Conservation (phyloP, 2,797 vertebrate species). For the Galago senegalensis region DNA sequence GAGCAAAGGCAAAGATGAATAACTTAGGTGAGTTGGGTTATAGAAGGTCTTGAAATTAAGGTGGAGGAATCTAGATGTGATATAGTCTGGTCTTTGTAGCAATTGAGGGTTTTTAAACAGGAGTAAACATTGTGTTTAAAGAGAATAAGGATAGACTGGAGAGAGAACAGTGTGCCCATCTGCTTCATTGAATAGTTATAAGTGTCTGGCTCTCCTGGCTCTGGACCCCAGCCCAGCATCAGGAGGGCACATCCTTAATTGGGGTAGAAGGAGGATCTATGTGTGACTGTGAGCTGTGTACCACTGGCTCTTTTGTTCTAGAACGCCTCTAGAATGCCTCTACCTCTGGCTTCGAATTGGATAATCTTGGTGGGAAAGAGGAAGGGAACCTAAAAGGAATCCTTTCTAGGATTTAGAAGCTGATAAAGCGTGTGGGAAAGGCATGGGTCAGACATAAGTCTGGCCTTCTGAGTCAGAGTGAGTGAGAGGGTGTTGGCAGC, state of each 20-base stretch:
- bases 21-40: not conserved
- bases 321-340: not conserved
- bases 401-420: not conserved
- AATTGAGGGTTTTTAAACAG: slow-evolving; percentile 6
- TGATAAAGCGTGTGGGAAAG: not conserved
- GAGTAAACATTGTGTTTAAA: not conserved
- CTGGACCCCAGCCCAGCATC: not conserved
- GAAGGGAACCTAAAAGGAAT: not conserved
- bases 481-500: not conserved
- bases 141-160: not conserved
- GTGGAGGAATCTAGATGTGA: not conserved
- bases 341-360: not conserved
- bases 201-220: not conserved
- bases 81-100: not conserved
- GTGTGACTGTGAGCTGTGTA: not conserved
- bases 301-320: not conserved
- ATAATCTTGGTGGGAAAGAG: not conserved
- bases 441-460: not conserved
- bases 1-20: not conserved
- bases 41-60: not conserved
- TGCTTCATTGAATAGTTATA: not conserved
- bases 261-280: not conserved
- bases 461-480: not conserved
- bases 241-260: not conserved
- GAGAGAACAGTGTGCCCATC: not conserved